These are phyloP conservation scores for Lepisosteus oculatus DNA, from an alignment of 2,113 vertebrate species.

Conservation along the genomic window DNA sequence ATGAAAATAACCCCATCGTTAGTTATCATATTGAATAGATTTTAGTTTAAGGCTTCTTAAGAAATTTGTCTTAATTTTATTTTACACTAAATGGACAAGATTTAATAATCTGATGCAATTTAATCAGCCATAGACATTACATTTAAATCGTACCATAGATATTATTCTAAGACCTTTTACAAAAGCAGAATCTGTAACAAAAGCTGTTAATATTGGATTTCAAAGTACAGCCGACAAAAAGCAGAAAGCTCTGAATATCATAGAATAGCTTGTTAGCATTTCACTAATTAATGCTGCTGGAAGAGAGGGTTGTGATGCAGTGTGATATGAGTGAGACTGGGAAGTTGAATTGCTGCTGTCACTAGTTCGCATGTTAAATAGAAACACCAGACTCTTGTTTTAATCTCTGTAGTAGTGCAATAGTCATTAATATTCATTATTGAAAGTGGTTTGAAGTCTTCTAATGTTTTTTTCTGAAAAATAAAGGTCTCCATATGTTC, in stretches of 20 bases:
- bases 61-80: no score
- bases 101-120: no score
- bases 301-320: background rate
- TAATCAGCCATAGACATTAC: no score
- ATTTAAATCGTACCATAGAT: no score
- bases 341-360: conserved; percentile 1
- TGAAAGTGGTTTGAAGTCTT: background rate
- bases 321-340: conserved; percentile 3
- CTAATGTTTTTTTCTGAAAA: background rate
- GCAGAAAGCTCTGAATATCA: background rate
- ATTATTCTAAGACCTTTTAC: background rate
- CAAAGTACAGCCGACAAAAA: background rate
- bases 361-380: conserved; percentile 15
- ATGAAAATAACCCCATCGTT: no score
- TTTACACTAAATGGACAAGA: no score
- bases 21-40: no score
- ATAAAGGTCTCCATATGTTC: background rate
- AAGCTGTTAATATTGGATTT: background rate
- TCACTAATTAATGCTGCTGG: conserved; percentile 9
- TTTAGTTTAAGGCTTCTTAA: no score
- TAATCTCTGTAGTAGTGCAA: background rate
- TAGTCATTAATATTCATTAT: conserved; percentile 6
- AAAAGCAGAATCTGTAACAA: background rate
- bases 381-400: background rate
- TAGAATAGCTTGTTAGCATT: conserved; percentile 3